Percentiles rank a stretch among this genome's conserved stretches.
These are phyloP conservation scores for Scopus umbretta DNA, from an alignment of 2,113 vertebrate genomes.

Conservation along the genomic window DNA sequence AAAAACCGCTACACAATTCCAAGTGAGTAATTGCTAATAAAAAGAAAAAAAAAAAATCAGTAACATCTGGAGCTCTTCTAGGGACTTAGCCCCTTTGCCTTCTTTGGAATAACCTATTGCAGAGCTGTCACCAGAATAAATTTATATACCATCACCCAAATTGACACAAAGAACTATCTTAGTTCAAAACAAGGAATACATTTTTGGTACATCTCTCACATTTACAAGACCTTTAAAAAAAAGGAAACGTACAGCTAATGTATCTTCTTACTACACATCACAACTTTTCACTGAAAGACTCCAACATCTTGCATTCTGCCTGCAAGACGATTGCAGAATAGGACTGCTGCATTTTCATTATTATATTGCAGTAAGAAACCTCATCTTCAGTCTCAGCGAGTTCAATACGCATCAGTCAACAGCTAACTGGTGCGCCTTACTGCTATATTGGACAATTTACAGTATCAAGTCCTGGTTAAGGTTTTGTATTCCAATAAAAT, in stretches of 20 bases:
- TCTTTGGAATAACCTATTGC: not conserved
- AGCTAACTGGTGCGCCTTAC: not conserved
- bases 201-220: not conserved
- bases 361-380: not conserved
- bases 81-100: not conserved
- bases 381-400: not conserved
- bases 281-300: not conserved
- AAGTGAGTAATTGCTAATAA: constrained; percentile 18
- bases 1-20: not conserved
- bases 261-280: not conserved
- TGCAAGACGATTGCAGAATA: not conserved
- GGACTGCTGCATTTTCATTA: not conserved
- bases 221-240: not conserved
- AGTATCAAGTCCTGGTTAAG: not conserved
- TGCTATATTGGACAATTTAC: not conserved
- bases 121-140: not conserved
- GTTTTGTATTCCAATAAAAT: not conserved
- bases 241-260: not conserved
- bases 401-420: not conserved
- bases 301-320: not conserved
- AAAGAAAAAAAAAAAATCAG: not conserved
- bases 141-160: not conserved
- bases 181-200: not conserved
- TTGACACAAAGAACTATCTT: not conserved
- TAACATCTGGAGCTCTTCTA: constrained; percentile 29